These are phyloP conservation scores for Zaprionus tsacasi DNA, from an alignment of 1,140 invertebrate species.

Conservation along the genomic window DNA sequence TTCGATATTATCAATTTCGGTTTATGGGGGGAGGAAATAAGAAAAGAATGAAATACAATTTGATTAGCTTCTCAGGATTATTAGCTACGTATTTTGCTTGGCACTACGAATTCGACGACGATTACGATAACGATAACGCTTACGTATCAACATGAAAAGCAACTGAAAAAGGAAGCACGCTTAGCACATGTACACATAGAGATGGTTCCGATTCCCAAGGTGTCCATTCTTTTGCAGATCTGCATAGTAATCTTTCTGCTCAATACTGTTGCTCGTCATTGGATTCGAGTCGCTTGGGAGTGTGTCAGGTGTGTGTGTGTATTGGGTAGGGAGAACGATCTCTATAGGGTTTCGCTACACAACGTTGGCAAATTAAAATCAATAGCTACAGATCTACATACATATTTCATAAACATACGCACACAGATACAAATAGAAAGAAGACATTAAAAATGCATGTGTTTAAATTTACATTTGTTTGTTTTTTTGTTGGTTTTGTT, in stretches of 20 bases:
- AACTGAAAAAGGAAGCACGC: conserved; percentile 35
- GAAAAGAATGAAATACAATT: conserved; percentile 78
- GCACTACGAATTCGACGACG: conserved; percentile 44
- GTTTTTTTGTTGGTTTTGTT: conserved; percentile 55
- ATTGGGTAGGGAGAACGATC: conserved; percentile 20
- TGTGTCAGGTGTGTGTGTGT: conserved; percentile 1
- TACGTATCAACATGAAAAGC: conserved; percentile 26
- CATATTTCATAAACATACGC: conserved; percentile 7
- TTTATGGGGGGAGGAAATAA: conserved; percentile 58
- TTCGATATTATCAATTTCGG: conserved; percentile 24
- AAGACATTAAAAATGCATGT: conserved; percentile 58
- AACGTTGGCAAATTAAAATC: conserved; percentile 26
- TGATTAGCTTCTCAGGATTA: conserved; percentile 75
- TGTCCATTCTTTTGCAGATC: conserved; percentile 3
- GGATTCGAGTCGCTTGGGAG: background rate
- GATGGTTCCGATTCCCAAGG: conserved; percentile 28
- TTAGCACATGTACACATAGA: conserved; percentile 37
- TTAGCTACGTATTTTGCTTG: conserved; percentile 49
- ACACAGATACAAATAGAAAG: conserved; percentile 10
- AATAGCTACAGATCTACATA: conserved; percentile 17
- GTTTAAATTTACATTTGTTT: conserved; percentile 70
- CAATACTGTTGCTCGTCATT: conserved; percentile 33
- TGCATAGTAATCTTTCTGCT: background rate
- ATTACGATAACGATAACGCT: conserved; percentile 3
- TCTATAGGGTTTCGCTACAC: conserved; percentile 25